These are phyloP conservation scores for Trachelipus rathkii DNA, from an alignment of 1,140 invertebrate genomes.

Conservation along the genomic window DNA sequence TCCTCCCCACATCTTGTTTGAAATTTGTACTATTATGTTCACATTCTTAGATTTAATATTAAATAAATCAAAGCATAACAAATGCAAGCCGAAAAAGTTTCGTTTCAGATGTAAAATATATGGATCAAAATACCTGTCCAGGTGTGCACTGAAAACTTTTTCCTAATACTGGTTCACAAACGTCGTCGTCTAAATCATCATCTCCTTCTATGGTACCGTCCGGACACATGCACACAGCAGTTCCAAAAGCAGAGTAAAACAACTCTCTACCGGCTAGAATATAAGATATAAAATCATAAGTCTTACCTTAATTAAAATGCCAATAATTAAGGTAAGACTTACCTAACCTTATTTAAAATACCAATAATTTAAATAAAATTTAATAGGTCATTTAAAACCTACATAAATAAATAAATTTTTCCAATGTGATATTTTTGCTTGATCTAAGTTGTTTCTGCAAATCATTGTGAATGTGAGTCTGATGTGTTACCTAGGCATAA, in stretches of 20 bases:
- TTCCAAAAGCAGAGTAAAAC: conserved; percentile 28
- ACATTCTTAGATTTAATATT: not conserved
- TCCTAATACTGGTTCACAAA: conserved; percentile 37
- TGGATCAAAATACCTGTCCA: conserved; percentile 28
- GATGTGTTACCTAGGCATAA: too few species aligned
- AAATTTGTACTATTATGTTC: not conserved
- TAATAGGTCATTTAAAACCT: too few species aligned
- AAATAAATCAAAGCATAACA: not conserved
- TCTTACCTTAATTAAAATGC: too few species aligned
- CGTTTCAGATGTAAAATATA: not conserved
- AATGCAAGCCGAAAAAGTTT: not conserved
- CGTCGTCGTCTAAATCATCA: conserved; percentile 40
- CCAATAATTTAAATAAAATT: too few species aligned
- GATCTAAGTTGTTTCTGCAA: too few species aligned
- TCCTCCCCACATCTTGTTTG: not conserved
- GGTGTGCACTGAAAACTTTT: conserved; percentile 26
- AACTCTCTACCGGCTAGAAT: conserved; percentile 30
- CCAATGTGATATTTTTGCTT: too few species aligned
- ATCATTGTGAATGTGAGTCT: too few species aligned
- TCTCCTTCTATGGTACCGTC: conserved; percentile 41
- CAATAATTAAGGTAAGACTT: too few species aligned
- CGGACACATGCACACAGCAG: conserved; percentile 32
- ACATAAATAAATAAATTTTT: too few species aligned
- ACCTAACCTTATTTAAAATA: too few species aligned
- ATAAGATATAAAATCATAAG: too few species aligned